Conservation (phyloP, 2,888 invertebrate species). For the Zygogramma bicolorata region DNA sequence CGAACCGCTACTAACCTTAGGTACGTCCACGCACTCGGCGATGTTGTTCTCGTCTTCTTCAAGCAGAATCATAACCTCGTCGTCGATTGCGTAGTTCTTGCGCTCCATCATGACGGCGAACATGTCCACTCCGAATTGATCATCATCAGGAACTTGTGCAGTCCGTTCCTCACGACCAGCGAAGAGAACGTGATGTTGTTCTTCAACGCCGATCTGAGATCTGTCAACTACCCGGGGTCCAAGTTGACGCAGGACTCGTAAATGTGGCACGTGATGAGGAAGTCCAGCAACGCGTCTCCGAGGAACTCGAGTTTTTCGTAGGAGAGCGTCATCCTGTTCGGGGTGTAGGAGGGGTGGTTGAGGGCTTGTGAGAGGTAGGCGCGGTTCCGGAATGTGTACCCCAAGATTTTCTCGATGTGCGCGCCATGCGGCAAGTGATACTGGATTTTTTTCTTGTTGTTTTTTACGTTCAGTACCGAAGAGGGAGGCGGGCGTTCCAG, state of each 20-base stretch:
- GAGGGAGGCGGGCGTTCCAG: conserved; percentile 59
- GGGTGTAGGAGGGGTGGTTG: conserved; percentile 90
- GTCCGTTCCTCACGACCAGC: conserved; percentile 84
- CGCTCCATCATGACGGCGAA: conserved; percentile 77
- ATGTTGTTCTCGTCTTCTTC: conserved; percentile 72
- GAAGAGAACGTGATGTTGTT: conserved; percentile 97
- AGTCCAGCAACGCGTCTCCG: conserved; percentile 93
- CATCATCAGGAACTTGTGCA: conserved; percentile 80
- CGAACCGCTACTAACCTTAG: conserved; percentile 78
- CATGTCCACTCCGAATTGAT: conserved; percentile 70
- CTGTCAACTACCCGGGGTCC: conserved; percentile 90
- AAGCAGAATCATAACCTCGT: conserved; percentile 76
- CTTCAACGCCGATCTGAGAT: conserved; percentile 93
- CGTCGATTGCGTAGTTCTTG: conserved; percentile 73
- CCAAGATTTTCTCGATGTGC: conserved; percentile 60
- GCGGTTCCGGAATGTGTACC: conserved; percentile 85
- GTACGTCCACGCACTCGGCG: conserved; percentile 88
- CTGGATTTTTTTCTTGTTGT: conserved; percentile 66
- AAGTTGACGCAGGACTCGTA: conserved; percentile 79
- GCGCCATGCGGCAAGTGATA: conserved; percentile 58
- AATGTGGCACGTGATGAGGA: conserved; percentile 88
- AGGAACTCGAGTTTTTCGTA: conserved; percentile 94
- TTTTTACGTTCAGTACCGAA: conserved; percentile 62
- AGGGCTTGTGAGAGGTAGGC: conserved; percentile 89
- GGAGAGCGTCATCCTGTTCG: conserved; percentile 85